These are phyloP conservation scores for Alsophila aescularia DNA, from an alignment of 2,888 invertebrate species.

Conservation along the genomic window DNA sequence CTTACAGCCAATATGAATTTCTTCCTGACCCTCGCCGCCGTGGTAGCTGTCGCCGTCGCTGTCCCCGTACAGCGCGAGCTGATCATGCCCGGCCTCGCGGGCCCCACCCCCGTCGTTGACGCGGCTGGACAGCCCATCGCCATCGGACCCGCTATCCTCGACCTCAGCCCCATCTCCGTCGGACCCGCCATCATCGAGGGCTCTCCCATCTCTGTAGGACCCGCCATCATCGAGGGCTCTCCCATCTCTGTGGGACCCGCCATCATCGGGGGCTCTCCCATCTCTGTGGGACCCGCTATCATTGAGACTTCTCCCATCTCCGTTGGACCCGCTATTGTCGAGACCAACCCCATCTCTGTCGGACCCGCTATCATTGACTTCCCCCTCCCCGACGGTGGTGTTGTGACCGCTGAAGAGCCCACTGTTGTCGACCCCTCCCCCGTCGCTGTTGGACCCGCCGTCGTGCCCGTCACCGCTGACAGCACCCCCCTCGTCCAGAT, in stretches of 20 bases:
- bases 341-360: slow-evolving; percentile 31
- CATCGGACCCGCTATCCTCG: slow-evolving; percentile 33
- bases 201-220: slow-evolving; percentile 25
- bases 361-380: slow-evolving; percentile 36
- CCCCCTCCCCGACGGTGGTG: no score
- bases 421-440: slow-evolving; percentile 38
- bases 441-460: no score
- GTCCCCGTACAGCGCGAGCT: slow-evolving; percentile 35
- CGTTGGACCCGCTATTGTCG: slow-evolving; percentile 38
- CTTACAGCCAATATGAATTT: slow-evolving; percentile 31
- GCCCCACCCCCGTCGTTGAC: slow-evolving; percentile 35
- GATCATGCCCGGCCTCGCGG: slow-evolving; percentile 40
- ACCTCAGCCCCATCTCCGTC: slow-evolving; percentile 19
- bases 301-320: slow-evolving; percentile 18
- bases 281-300: slow-evolving; percentile 14
- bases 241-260: slow-evolving; percentile 34
- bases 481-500: slow-evolving; percentile 49
- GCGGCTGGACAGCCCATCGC: slow-evolving; percentile 31
- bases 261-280: slow-evolving; percentile 14
- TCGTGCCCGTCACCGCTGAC: slow-evolving; percentile 31
- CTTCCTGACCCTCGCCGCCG: slow-evolving; percentile 43
- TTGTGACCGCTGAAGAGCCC: slow-evolving; percentile 17
- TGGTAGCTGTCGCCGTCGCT: slow-evolving; percentile 45
- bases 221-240: slow-evolving; percentile 33
- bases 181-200: slow-evolving; percentile 22